These are phyloP conservation scores for Lamprotornis superbus DNA, from an alignment of 2,113 vertebrate genomes.

Conservation along the genomic window DNA sequence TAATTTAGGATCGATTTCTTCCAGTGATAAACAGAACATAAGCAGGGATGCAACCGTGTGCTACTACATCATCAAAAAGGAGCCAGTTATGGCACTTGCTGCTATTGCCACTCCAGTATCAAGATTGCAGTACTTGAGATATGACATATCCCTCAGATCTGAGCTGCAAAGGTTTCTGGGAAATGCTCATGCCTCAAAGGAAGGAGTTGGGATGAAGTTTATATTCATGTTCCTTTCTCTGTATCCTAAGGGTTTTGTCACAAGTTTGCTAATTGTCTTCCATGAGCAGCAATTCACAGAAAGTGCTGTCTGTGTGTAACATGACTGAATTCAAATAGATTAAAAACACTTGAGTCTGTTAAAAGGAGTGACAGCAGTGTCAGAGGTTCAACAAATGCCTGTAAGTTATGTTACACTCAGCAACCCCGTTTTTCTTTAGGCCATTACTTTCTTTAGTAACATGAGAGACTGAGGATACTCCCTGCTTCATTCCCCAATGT, in stretches of 20 bases:
- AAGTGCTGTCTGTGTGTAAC: background rate
- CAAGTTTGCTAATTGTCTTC: background rate
- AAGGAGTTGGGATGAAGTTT: background rate
- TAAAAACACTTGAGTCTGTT: background rate
- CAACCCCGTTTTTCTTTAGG: background rate
- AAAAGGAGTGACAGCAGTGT: background rate
- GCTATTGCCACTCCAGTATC: background rate
- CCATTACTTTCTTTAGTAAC: background rate
- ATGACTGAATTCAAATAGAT: background rate
- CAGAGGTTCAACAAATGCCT: background rate
- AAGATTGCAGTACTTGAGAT: background rate
- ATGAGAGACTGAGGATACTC: background rate
- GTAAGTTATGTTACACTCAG: background rate
- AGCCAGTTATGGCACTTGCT: background rate
- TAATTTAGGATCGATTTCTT: background rate
- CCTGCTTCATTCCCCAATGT: fast-evolving
- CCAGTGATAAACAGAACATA: background rate
- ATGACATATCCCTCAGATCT: background rate
- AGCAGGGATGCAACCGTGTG: background rate
- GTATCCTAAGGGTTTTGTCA: background rate
- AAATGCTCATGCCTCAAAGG: background rate
- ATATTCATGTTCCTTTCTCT: background rate
- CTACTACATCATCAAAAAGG: background rate
- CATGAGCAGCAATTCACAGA: background rate
- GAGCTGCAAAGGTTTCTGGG: background rate